Percentiles rank a stretch among this genome's conserved stretches.
phyloP scores from a whole-genome alignment of 2,113 vertebrate species.

The Henicopernis longicauda region DNA sequence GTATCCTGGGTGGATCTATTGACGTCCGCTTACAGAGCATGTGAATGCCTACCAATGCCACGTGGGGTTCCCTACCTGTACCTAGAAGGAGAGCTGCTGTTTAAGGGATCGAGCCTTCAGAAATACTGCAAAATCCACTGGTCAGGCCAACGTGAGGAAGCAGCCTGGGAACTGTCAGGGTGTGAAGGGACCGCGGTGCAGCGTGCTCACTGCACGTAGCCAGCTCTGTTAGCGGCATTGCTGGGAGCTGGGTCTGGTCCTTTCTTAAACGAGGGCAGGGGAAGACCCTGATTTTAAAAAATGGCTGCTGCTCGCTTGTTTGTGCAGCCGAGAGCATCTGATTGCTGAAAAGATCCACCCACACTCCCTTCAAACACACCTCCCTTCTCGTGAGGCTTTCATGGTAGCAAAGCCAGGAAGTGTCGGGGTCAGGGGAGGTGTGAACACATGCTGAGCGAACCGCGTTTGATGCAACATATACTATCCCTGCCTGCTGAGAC shows the following conservation, averaged over 20 bases:
- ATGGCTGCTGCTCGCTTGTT: neutral
- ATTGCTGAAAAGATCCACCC: neutral
- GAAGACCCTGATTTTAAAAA: neutral
- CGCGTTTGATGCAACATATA: slow-evolving; percentile 36
- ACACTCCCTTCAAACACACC: neutral
- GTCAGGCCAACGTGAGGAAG: fast-evolving
- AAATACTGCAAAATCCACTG: neutral
- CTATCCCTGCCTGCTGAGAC: slow-evolving; percentile 45
- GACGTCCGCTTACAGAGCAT: neutral
- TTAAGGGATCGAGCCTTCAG: neutral
- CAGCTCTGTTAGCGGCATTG: neutral
- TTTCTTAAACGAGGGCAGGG: neutral
- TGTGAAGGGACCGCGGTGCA: neutral
- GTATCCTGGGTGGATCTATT: neutral
- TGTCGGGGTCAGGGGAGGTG: neutral
- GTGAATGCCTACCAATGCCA: neutral
- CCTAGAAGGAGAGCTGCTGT: neutral
- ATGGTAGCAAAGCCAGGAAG: slow-evolving; percentile 25
- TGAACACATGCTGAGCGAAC: slow-evolving; percentile 13
- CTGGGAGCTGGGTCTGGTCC: neutral
- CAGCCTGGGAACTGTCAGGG: neutral
- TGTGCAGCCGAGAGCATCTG: neutral
- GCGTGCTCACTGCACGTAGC: neutral
- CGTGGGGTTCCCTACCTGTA: neutral
- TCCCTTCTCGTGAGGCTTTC: slow-evolving; percentile 3